Conservation (phyloP, 2,888 invertebrate species). For the Itoplectis maculator region DNA sequence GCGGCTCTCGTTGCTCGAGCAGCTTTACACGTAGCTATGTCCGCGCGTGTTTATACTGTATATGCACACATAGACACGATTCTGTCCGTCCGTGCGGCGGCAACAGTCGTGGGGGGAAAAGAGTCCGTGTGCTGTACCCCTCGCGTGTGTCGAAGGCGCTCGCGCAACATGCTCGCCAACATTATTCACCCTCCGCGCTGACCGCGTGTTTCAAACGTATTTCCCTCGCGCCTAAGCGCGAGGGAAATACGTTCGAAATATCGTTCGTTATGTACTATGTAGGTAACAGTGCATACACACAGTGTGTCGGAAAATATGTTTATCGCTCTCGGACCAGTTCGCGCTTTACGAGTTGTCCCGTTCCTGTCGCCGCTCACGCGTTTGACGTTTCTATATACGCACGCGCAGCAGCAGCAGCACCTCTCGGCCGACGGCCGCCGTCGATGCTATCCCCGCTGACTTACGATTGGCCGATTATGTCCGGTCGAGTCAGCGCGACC, state of each 20-base stretch:
- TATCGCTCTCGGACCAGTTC: slow-evolving; percentile 28
- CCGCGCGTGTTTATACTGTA: background rate
- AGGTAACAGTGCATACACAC: no score
- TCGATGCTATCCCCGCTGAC: background rate
- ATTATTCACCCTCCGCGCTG: slow-evolving; percentile 23
- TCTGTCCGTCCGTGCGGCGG: no score
- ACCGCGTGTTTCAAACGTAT: no score
- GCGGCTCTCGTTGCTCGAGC: slow-evolving; percentile 29
- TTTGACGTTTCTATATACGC: slow-evolving; percentile 3
- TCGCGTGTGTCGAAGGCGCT: slow-evolving; percentile 29
- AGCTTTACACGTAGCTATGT: no score
- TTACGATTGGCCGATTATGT: background rate
- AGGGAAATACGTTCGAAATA: slow-evolving; percentile 4
- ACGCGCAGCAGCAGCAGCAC: no score
- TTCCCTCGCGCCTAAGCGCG: background rate
- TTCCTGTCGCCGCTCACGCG: no score
- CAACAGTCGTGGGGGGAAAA: no score
- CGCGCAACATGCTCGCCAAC: slow-evolving; percentile 2
- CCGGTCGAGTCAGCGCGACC: background rate
- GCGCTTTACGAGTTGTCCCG: slow-evolving; percentile 26
- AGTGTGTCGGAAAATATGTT: slow-evolving; percentile 38
- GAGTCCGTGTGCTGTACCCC: slow-evolving; percentile 26
- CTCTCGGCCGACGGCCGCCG: no score
- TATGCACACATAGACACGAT: background rate
- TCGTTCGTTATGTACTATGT: no score